Base-by-base conservation (phyloP, 2,888 invertebrate species). In the Ectobius pallidus region DNA sequence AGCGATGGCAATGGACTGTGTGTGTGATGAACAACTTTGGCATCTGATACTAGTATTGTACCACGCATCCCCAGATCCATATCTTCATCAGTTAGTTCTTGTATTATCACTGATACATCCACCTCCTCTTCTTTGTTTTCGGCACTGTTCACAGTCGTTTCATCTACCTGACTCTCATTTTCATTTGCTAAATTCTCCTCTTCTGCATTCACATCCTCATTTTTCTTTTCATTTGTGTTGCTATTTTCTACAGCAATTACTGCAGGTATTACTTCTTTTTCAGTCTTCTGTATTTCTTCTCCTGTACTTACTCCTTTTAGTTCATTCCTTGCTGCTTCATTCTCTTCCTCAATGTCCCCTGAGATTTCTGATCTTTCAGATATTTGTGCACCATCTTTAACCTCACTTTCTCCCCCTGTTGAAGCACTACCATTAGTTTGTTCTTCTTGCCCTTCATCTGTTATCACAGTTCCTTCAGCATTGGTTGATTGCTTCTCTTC, bases 381-480 rank as follows among this genome's bases (percentile, higher is more conserved):
- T n/a, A n/a, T n/a, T n/a, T n/a, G n/a, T n/a, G n/a, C n/a, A n/a
- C n/a, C n/a, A n/a, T n/a, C n/a, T n/a, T n/a, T n/a, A n/a, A n/a
- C n/a, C n/a, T n/a, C n/a, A n/a, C n/a, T n/a, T n/a, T n/a, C n/a
- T n/a, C n/a, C n/a, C n/a, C n/a, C n/a, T 34, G 34, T 34, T 34
- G 6, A 6, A 34, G 34, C 6, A 34, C 11, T 11, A 34, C 34
- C 34, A 9, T 16, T 22, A 22, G 11, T 52, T 1, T 52, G 22
- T 11, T 18, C 14, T 25, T 52, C 25, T 52, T 20, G 20, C 4
- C 6, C 6, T 20, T 16, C 0, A 14, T 44, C 1, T 22, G 49
- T 52, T 52, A 22, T 49, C 49, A 49, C 49, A 22, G 58, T 30
- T 58, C n/a, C 58, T n/a, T n/a, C 46, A 25, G 30, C 6, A 58